Base-by-base conservation (phyloP, 1,140 invertebrate genomes). In the Sesamia nonagrioides region DNA sequence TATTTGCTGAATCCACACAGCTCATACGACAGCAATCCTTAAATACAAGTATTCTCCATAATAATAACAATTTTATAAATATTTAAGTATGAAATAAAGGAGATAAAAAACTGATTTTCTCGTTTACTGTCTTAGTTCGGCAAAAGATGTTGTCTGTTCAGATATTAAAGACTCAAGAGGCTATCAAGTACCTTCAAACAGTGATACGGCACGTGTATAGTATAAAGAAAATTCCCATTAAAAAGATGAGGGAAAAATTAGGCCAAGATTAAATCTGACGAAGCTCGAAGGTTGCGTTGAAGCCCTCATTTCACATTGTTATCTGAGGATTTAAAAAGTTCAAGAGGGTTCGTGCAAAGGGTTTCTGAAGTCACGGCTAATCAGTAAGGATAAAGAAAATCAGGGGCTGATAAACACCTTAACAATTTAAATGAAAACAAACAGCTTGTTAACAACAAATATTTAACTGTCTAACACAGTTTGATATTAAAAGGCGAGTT, bases 211-310 rank as follows among this genome's bases (percentile, higher is more conserved):
- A 83, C 81, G 79, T 74, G 58, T 79, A 82, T 37, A 79, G 78
- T 58, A 61, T 71, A 84, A 33, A 82, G 52, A 78, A 74, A 80
- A 58, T 35, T 58, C 58, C 72, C 17, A 52, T 63, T 60, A 77
- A 75, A 75, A 63, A 58, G 72, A 61, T 75, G 63, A 58, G 80
- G 81, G 80, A 85, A 87, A 85, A 85, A 82, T 82, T 80, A 79
- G 71, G 72, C 27, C 77, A 61, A 86, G 84, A 84, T 86, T 86
- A 80, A 86, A 86, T 86, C 85, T 82, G 72, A 18, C n/a, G 40
- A 74, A 79, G 60, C 50, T 58, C n/a, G 40, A 74, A 79, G 48
- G 63, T 68, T 72, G 58, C 71, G 50, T 79, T 56, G 60, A 54
- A 50, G 21, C 73, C 72, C 63, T 72, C 48, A 79, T 79, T 75